These are phyloP conservation scores for Ophonus ardosiacus DNA, from an alignment of 2,888 invertebrate genomes.

Conservation along the genomic window DNA sequence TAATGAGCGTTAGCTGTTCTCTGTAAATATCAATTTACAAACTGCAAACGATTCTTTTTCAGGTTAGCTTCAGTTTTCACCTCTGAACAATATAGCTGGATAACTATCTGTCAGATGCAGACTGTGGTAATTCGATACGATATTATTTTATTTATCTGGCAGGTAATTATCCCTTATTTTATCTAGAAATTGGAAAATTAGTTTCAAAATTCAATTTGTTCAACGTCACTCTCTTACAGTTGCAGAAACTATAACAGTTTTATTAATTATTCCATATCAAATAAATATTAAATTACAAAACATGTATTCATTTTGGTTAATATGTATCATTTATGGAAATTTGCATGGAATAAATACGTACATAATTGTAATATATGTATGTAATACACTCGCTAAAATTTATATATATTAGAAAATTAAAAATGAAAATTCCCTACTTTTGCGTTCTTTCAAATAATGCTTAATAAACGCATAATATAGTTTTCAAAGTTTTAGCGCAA, in stretches of 20 bases:
- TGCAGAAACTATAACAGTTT: not conserved
- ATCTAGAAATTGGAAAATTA: slow-evolving; percentile 3
- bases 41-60: not conserved
- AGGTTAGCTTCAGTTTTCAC: not conserved
- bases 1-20: not conserved
- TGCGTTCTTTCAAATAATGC: too few relatives aligned
- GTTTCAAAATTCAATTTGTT: not conserved
- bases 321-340: not conserved
- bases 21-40: not conserved
- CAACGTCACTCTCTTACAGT: not conserved
- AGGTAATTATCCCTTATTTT: not conserved
- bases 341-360: too few relatives aligned
- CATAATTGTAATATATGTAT: not conserved
- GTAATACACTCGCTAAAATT: not conserved
- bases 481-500: too few relatives aligned
- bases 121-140: slow-evolving; percentile 1
- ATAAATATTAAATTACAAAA: not conserved
- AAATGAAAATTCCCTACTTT: not conserved
- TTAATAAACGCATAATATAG: too few relatives aligned
- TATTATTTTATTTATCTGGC: not conserved
- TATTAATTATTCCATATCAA: not conserved
- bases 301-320: not conserved
- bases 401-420: not conserved
- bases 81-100: not conserved
- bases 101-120: slow-evolving; percentile 8